Percentiles rank a stretch among this genome's conserved stretches.
Evolutionary conservation across 2,888 invertebrate species (phyloP).

Genomic region (Mechanitis mazaeus): DNA sequence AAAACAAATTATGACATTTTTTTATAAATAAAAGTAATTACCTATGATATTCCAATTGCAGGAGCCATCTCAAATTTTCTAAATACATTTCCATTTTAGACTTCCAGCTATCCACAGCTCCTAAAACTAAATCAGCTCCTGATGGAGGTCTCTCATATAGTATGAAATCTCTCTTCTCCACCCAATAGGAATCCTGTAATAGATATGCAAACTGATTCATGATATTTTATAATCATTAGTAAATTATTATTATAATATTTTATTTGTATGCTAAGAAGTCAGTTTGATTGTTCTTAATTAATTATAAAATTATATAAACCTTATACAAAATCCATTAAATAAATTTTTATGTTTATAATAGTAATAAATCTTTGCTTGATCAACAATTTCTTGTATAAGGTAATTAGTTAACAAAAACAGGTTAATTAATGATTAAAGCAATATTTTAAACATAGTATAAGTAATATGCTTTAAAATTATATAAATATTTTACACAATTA

Average conservation of each 20-base stretch:
- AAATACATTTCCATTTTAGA: conserved; percentile 77
- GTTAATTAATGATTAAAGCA: not conserved
- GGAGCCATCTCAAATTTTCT: conserved; percentile 82
- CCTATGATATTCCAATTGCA: conserved; percentile 81
- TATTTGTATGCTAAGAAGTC: not conserved
- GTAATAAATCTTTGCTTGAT: too few species aligned
- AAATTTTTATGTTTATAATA: too few species aligned
- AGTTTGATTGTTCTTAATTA: too few species aligned
- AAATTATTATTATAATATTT: not conserved
- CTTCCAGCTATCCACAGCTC: conserved; percentile 81
- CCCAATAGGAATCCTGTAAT: conserved; percentile 76
- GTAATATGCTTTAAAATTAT: not conserved
- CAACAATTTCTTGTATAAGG: too few species aligned
- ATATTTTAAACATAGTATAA: not conserved
- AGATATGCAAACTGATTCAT: conserved; percentile 8
- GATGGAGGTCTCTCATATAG: conserved; percentile 76
- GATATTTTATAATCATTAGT: not conserved
- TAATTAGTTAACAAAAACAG: too few species aligned
- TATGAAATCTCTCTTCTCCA: conserved; percentile 72
- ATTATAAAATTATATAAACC: too few species aligned
- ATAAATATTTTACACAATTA: too few species aligned
- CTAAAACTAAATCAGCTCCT: conserved; percentile 64
- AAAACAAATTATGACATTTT: not conserved
- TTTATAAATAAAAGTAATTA: conserved; percentile 38
- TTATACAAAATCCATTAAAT: too few species aligned